These are phyloP conservation scores for Watsonalla cultraria DNA, from an alignment of 2,888 invertebrate genomes.

Conservation along the genomic window DNA sequence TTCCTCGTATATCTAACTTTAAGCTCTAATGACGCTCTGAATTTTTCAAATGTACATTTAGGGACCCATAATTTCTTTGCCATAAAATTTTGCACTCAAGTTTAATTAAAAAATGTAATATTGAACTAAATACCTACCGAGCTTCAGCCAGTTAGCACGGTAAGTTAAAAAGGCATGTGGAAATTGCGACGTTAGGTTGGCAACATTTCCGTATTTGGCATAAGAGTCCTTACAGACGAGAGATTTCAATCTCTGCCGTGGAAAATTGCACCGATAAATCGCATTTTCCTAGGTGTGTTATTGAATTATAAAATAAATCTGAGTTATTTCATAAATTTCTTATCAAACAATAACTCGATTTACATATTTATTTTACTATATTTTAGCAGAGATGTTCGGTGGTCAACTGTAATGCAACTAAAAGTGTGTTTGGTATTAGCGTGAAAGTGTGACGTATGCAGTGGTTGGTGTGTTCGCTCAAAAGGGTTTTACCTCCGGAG, in stretches of 20 bases:
- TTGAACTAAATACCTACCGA: conserved; percentile 54
- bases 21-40: conserved; percentile 45
- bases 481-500: conserved; percentile 54
- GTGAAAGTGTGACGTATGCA: conserved; percentile 14
- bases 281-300: too few species aligned
- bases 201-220: conserved; percentile 61
- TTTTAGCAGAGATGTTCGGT: background rate
- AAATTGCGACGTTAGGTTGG: conserved; percentile 74
- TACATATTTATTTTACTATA: background rate
- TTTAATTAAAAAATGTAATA: conserved; percentile 54
- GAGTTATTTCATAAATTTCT: background rate
- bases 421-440: background rate
- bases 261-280: conserved; percentile 31
- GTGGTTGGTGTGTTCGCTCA: conserved; percentile 47
- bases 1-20: conserved; percentile 33
- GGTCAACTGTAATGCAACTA: background rate
- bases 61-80: conserved; percentile 18
- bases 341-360: background rate
- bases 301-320: background rate
- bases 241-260: conserved; percentile 61
- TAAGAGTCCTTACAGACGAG: conserved; percentile 66
- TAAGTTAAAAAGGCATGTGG: conserved; percentile 71
- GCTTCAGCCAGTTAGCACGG: conserved; percentile 48
- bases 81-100: conserved; percentile 41
- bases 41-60: conserved; percentile 25